phyloP scores from a whole-genome alignment of 2,888 invertebrate genomes.

The Brachylomia viminalis region DNA sequence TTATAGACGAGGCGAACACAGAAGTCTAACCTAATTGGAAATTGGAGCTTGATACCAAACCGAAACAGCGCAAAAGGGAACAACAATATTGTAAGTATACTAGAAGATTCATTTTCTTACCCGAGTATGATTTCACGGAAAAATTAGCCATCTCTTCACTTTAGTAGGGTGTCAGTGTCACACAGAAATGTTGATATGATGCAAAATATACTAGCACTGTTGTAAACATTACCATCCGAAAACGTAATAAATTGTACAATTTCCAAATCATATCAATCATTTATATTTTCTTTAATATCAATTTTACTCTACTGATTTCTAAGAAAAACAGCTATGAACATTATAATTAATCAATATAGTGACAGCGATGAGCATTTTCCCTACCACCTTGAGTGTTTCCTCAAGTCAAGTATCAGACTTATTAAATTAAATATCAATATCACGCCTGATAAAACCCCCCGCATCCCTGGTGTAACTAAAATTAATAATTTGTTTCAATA shows the following conservation, averaged over 20 bases:
- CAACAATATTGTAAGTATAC: slow-evolving; percentile 12
- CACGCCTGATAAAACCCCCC: slow-evolving; percentile 77
- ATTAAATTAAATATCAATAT: slow-evolving; percentile 88
- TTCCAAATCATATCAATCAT: neutral
- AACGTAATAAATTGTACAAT: neutral
- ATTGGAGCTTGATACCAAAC: slow-evolving; percentile 25
- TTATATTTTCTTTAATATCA: neutral
- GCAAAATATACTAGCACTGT: neutral
- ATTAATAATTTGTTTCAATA: slow-evolving; percentile 78
- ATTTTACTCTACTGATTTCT: neutral
- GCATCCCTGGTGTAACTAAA: slow-evolving; percentile 70
- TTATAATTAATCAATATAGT: neutral
- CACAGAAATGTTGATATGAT: neutral
- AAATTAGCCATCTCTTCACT: neutral
- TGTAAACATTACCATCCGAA: neutral
- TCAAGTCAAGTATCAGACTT: slow-evolving; percentile 39
- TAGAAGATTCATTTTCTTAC: neutral
- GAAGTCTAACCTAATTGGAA: slow-evolving; percentile 28
- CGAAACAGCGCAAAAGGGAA: neutral
- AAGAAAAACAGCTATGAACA: neutral
- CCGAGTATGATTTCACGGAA: neutral
- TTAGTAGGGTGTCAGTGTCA: neutral
- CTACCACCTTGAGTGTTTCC: slow-evolving; percentile 1
- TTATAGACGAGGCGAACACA: slow-evolving; percentile 6
- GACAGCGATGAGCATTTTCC: slow-evolving; percentile 13